These are phyloP conservation scores for Heterodera filipjevi DNA, from an alignment of 2,888 invertebrate species.

Conservation along the genomic window DNA sequence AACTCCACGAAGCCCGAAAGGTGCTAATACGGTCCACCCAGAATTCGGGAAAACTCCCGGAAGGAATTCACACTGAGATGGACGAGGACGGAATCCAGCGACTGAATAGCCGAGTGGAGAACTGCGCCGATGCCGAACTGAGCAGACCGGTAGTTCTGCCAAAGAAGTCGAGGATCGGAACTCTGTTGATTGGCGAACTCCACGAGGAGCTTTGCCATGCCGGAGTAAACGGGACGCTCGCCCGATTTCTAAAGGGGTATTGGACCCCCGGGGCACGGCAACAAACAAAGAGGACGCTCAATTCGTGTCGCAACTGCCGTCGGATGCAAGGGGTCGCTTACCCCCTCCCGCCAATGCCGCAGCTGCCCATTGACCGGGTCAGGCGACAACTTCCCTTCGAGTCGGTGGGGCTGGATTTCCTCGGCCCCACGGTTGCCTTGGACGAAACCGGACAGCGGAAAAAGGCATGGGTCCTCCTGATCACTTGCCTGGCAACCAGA, in stretches of 20 bases:
- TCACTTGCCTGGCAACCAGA: conserved; percentile 16
- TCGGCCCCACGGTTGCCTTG: conserved; percentile 13
- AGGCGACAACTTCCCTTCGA: conserved; percentile 35
- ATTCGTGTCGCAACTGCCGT: conserved; percentile 11
- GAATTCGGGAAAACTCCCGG: neutral
- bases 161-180: conserved; percentile 20
- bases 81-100: neutral
- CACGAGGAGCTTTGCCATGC: conserved; percentile 20
- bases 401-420: conserved; percentile 42
- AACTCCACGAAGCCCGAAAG: too few species aligned
- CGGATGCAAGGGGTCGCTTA: conserved; percentile 17
- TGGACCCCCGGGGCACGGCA: conserved; percentile 6
- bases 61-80: neutral
- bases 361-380: conserved; percentile 36
- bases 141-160: neutral
- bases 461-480: conserved; percentile 21
- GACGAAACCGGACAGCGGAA: too few species aligned
- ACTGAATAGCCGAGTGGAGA: neutral
- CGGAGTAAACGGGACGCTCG: conserved; percentile 17
- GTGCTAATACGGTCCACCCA: neutral
- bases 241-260: conserved; percentile 12
- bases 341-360: conserved; percentile 26
- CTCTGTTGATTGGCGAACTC: neutral
- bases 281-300: neutral
- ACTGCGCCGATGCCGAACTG: neutral